Conservation (phyloP, 1,140 invertebrate species). For the Apocrypta bakeri region DNA sequence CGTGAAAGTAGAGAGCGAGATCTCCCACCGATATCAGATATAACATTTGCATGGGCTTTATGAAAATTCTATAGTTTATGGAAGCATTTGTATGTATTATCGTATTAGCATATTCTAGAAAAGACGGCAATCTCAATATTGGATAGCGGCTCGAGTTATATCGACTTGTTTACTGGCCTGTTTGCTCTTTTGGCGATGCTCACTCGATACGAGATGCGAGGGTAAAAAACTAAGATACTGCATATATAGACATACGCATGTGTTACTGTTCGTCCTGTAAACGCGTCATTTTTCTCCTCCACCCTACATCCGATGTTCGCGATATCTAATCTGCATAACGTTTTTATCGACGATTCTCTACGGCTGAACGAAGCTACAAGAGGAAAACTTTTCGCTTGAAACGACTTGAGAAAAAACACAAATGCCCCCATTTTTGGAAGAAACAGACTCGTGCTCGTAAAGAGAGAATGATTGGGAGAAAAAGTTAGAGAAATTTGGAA, state of each 20-base stretch:
- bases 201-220: constrained; percentile 54
- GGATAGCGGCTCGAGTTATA: constrained; percentile 68
- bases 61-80: constrained; percentile 76
- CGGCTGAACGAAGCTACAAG: not conserved
- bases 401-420: constrained; percentile 14
- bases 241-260: constrained; percentile 55
- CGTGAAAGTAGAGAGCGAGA: constrained; percentile 33
- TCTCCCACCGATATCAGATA: constrained; percentile 69
- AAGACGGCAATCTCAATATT: constrained; percentile 75
- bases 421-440: constrained; percentile 16
- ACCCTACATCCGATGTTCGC: not conserved
- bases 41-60: constrained; percentile 74
- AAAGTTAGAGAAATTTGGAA: constrained; percentile 14
- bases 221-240: constrained; percentile 24
- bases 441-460: not conserved
- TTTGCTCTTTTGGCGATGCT: constrained; percentile 53
- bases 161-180: constrained; percentile 71
- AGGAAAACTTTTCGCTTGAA: constrained; percentile 28
- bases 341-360: constrained; percentile 54
- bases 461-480: constrained; percentile 4
- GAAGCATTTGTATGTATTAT: constrained; percentile 75
- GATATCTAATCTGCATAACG: constrained; percentile 59
- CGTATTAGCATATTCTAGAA: constrained; percentile 74
- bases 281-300: constrained; percentile 60
- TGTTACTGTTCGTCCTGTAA: constrained; percentile 59